Conservation (phyloP, 2,113 vertebrate species). For the Pseudorectes ferrugineus region DNA sequence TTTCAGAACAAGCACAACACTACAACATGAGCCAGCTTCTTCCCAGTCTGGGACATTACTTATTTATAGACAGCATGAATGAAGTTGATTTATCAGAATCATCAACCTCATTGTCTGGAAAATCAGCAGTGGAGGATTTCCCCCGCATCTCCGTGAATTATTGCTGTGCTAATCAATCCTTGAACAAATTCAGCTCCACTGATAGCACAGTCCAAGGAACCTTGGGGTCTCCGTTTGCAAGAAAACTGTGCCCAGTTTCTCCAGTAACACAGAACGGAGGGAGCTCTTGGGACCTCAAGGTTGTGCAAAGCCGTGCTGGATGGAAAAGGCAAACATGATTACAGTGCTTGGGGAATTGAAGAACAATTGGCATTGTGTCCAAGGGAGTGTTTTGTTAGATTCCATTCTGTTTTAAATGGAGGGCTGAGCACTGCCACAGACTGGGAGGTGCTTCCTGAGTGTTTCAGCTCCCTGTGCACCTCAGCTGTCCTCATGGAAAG, state of each 20-base stretch:
- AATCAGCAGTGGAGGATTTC: constrained; percentile 10
- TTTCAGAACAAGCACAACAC: background rate
- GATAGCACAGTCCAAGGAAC: background rate
- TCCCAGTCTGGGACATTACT: background rate
- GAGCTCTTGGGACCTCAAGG: background rate
- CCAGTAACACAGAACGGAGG: background rate
- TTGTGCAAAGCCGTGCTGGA: background rate
- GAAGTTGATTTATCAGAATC: constrained; percentile 1
- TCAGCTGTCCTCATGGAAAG: background rate
- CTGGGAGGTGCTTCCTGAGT: background rate
- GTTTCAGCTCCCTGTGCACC: background rate
- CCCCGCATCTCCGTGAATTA: background rate
- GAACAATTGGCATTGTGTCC: background rate
- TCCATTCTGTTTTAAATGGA: background rate
- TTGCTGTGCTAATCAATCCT: background rate
- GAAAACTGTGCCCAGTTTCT: background rate
- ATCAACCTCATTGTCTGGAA: constrained; percentile 13
- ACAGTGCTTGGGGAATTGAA: background rate
- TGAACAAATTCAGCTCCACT: background rate
- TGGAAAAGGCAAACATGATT: background rate
- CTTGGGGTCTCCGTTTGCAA: background rate
- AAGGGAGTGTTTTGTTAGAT: background rate
- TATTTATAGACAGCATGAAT: constrained; percentile 45
- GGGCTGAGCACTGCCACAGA: background rate
- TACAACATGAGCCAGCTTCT: constrained; percentile 13